Evolutionary conservation across 2,888 invertebrate genomes (phyloP).

Genomic region (Laothoe populi): DNA sequence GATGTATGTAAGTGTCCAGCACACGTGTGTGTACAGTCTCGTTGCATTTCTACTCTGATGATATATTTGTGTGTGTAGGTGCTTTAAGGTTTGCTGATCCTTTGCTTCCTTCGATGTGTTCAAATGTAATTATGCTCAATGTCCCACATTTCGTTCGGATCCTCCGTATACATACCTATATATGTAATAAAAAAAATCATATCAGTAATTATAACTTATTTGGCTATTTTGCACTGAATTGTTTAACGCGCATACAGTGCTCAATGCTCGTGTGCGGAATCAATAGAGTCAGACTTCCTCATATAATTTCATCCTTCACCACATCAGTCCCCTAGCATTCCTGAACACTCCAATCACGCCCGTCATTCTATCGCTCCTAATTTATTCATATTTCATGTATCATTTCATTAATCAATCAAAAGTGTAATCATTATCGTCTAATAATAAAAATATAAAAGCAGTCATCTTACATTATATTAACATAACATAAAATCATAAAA

Average conservation of each 20-base stretch:
- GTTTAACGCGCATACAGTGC: conserved; percentile 29
- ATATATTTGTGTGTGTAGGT: conserved; percentile 44
- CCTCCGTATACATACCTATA: conserved; percentile 45
- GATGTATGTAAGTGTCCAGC: conserved; percentile 56
- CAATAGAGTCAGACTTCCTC: conserved; percentile 9
- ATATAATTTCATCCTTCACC: conserved; percentile 27
- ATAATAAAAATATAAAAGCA: conserved; percentile 30
- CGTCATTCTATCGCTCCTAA: conserved; percentile 10
- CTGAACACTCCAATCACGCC: conserved; percentile 28
- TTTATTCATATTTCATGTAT: background rate
- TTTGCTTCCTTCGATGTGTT: conserved; percentile 79
- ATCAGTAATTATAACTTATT: conserved; percentile 29
- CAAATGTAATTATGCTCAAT: conserved; percentile 78
- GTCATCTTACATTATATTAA: conserved; percentile 34
- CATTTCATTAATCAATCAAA: conserved; percentile 19
- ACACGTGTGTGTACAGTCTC: conserved; percentile 38
- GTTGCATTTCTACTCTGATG: conserved; percentile 46
- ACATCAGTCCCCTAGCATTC: conserved; percentile 41
- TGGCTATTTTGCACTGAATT: conserved; percentile 34
- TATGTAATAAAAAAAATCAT: conserved; percentile 33
- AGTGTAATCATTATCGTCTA: conserved; percentile 23
- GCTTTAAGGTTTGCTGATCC: conserved; percentile 55
- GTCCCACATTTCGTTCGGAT: conserved; percentile 51
- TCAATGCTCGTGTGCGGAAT: conserved; percentile 26
- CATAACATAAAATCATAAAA: conserved; percentile 37